Evolutionary conservation across 1,140 invertebrate genomes (phyloP).

Genomic region (Mercenaria mercenaria): DNA sequence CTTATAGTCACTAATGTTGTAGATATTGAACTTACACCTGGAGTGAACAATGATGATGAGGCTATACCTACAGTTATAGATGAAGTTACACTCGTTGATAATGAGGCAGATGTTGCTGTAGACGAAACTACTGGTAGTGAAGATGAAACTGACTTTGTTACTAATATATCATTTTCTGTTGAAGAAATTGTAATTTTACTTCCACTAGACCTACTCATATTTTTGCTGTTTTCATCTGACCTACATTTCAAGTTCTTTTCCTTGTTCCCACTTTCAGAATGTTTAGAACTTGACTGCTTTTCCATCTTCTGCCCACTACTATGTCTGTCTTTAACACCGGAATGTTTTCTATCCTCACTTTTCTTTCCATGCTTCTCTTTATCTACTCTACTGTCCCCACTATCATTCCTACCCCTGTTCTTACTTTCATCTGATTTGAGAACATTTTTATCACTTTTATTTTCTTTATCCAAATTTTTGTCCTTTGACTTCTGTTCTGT

Average conservation of each 20-base stretch:
- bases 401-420: neutral
- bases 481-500: neutral
- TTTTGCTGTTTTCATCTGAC: neutral
- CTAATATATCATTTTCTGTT: neutral
- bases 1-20: neutral
- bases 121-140: neutral
- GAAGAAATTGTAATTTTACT: neutral
- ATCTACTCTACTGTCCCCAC: neutral
- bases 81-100: neutral
- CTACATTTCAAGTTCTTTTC: neutral
- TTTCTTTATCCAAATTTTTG: neutral
- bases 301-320: neutral
- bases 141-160: neutral
- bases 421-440: neutral
- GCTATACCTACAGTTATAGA: neutral
- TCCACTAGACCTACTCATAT: neutral
- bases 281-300: neutral
- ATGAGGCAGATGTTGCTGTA: neutral
- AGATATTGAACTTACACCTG: neutral
- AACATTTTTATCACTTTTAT: neutral
- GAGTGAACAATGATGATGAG: neutral
- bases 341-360: neutral
- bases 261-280: neutral
- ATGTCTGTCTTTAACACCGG: neutral
- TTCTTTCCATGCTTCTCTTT: neutral